A percentile compares a stretch with the other conserved stretches of the same genome.
Evolutionary conservation across 2,797 vertebrate genomes (phyloP).

Genomic region (Molothrus aeneus): DNA sequence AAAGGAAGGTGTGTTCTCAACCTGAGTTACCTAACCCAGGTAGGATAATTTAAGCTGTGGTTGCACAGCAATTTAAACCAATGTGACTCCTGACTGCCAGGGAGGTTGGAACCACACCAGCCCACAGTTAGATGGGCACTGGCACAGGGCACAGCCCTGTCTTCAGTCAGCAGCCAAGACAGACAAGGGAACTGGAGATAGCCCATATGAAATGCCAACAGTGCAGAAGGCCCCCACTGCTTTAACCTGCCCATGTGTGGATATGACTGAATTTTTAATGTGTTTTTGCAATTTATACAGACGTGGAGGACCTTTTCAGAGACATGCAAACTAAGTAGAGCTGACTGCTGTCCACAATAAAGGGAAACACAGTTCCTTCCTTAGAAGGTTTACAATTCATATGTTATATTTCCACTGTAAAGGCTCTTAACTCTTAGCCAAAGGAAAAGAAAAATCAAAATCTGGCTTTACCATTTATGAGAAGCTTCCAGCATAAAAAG

Average conservation of each 20-base stretch:
- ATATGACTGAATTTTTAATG: not conserved
- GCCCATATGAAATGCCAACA: not conserved
- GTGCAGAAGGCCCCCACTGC: not conserved
- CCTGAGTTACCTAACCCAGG: slow-evolving; percentile 4
- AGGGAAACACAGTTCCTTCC: not conserved
- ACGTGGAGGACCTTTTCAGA: not conserved
- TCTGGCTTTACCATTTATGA: not conserved
- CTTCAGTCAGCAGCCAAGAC: not conserved
- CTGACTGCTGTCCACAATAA: not conserved
- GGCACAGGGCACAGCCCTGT: not conserved
- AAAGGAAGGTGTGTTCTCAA: slow-evolving; percentile 50
- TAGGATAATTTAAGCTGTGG: slow-evolving; percentile 7
- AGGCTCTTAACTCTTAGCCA: not conserved
- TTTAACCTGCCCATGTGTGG: not conserved
- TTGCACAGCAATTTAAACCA: slow-evolving; percentile 41
- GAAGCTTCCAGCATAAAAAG: slow-evolving; percentile 15
- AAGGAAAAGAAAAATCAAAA: not conserved
- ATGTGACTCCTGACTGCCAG: not conserved
- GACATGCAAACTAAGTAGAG: not conserved
- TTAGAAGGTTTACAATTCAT: not conserved
- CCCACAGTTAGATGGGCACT: not conserved
- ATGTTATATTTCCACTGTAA: slow-evolving; percentile 38
- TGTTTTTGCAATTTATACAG: not conserved
- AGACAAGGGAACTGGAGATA: not conserved
- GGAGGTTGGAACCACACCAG: not conserved